Evolutionary conservation across 2,797 vertebrate species (phyloP), one percentile per base, ranked within the genome.

Genomic region (Heliangelus exortis): DNA sequence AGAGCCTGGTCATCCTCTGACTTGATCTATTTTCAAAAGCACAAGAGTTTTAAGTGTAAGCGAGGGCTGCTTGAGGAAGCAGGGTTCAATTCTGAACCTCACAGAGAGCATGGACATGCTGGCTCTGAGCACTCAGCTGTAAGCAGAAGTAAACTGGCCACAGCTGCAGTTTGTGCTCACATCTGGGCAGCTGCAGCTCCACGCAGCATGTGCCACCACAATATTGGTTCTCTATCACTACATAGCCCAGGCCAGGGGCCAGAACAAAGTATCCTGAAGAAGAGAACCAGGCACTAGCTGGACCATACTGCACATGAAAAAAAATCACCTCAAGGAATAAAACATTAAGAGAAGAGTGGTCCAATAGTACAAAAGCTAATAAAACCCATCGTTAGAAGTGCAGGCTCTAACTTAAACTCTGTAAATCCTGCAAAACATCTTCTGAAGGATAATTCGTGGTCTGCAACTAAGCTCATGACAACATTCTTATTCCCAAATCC

Each of bases 1-100:
- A 99, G 98, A 28, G 99, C 98, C 62, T 98, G 97, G n/a, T 98
- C 98, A 6, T 99, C 99, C 91, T 99, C 99, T 2, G 99, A 98
- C 76, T 96, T 98, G 84, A 99, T 99, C 99, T 99, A 67, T 15
- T 84, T 87, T 51, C 3, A 58, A 89, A 92, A 95, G 85, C 86
- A 1, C 6, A 71, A 58, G 2, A 25, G 47, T 63, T 68, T 15
- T 20, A 84, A 50, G 18, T 13, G 7, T 41, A 68, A 61, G 43
- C 1, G 0, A 88, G 19, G 20, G 23, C 0, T 61, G 41, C 18
- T 80, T 58, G 41, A 63, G 0, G 0, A 71, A 77, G 36, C 61
- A 69, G 15, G 15, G 36, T 15, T 87, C 33, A 9, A 23, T 7
- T 72, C 48, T 77, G 77, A 80, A 75, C 22, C 17, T 48, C 72